phyloP scores from a whole-genome alignment of 53 echinoderm and acorn worm genomes.

The Paracentrotus lividus region DNA sequence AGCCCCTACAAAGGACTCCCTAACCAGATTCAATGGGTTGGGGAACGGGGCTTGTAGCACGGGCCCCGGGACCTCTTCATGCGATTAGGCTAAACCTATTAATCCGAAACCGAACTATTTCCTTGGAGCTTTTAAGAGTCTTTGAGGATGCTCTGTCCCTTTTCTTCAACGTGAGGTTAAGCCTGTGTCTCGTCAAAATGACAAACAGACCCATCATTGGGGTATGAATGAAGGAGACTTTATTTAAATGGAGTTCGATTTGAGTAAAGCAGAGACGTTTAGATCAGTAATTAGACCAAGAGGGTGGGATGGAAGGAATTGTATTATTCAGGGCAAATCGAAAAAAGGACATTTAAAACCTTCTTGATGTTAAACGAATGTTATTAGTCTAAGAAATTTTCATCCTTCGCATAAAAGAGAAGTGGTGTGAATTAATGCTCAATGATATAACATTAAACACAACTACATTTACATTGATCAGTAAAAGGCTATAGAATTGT shows the following conservation, averaged over 20 bases:
- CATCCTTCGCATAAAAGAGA: background rate
- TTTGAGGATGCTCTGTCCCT: background rate
- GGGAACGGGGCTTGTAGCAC: conserved; percentile 23
- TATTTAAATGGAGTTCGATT: conserved; percentile 55
- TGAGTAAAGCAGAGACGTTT: conserved; percentile 15
- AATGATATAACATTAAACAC: background rate
- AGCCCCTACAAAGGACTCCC: conserved; percentile 41
- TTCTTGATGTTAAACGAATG: background rate
- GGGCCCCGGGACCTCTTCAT: conserved; percentile 39
- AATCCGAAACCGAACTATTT: conserved; percentile 70
- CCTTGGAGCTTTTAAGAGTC: conserved; percentile 39
- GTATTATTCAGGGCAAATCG: background rate
- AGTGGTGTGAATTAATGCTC: background rate
- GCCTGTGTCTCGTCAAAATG: conserved; percentile 52
- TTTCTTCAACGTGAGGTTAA: conserved; percentile 42
- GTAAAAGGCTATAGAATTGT: background rate
- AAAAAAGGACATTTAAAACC: background rate
- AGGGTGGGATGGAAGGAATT: background rate
- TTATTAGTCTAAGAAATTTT: background rate
- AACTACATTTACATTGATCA: background rate
- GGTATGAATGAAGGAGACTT: background rate
- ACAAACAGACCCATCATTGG: conserved; percentile 38
- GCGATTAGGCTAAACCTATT: conserved; percentile 71
- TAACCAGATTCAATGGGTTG: background rate
- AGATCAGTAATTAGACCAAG: conserved; percentile 42